A percentile compares a stretch with the other conserved stretches of the same genome.
These are phyloP conservation scores for Sylvicola cinctus DNA, from an alignment of 2,888 invertebrate species.

Conservation along the genomic window DNA sequence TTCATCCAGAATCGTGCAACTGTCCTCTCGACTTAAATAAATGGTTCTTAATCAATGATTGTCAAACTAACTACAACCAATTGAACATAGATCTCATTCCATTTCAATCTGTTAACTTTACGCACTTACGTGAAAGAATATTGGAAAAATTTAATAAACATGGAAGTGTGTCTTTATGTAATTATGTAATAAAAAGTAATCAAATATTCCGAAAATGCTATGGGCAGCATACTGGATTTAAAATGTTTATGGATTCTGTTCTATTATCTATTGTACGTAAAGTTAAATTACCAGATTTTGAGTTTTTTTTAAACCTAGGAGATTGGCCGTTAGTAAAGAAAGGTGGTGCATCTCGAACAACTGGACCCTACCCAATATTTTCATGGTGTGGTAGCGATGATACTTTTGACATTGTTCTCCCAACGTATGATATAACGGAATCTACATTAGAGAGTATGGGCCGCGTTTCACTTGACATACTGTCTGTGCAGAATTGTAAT, in stretches of 20 bases:
- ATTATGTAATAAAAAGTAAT: constrained; percentile 71
- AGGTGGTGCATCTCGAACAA: constrained; percentile 21
- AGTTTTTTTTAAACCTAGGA: constrained; percentile 81
- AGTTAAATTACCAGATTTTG: constrained; percentile 62
- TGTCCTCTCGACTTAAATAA: constrained; percentile 48
- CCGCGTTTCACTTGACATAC: constrained; percentile 70
- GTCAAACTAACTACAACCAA: constrained; percentile 39
- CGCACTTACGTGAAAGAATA: constrained; percentile 37
- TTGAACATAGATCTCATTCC: constrained; percentile 47
- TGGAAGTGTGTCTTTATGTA: constrained; percentile 68
- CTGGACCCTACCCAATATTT: constrained; percentile 55
- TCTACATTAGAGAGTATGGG: constrained; percentile 86
- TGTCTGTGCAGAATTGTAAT: constrained; percentile 68
- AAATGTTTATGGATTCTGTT: constrained; percentile 83
- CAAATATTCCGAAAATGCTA: constrained; percentile 71
- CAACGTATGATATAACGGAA: constrained; percentile 89
- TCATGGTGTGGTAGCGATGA: constrained; percentile 91
- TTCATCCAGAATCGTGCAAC: constrained; percentile 65
- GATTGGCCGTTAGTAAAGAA: constrained; percentile 77
- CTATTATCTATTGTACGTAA: constrained; percentile 64
- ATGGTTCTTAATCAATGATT: constrained; percentile 49
- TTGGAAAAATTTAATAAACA: constrained; percentile 53
- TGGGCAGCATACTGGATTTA: constrained; percentile 88
- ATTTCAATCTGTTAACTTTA: constrained; percentile 52
- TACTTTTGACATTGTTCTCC: constrained; percentile 74